Conservation (phyloP, 2,888 invertebrate genomes). For the Oithona nana region DNA sequence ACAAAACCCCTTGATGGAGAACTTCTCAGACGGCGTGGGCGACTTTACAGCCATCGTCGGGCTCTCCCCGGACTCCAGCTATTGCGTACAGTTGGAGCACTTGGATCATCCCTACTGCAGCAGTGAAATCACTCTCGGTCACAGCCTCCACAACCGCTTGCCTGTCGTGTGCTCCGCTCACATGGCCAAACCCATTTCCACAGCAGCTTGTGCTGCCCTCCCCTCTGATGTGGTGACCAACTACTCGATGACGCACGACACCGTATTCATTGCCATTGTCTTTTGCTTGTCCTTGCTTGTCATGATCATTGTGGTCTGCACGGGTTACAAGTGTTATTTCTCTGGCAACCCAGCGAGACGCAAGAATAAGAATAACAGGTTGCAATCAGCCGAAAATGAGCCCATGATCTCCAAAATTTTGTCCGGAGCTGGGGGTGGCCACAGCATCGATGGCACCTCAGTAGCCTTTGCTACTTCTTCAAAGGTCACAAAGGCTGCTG, state of each 20-base stretch:
- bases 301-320: neutral
- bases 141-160: neutral
- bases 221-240: neutral
- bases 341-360: neutral
- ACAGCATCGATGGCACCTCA: no score
- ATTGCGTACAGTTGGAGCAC: neutral
- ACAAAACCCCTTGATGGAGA: neutral
- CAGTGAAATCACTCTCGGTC: neutral
- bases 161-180: neutral
- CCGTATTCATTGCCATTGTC: neutral
- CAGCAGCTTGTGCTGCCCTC: neutral
- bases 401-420: neutral
- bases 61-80: neutral
- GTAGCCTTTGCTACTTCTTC: no score
- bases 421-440: neutral
- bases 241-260: neutral
- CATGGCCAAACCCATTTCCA: neutral
- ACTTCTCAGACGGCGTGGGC: neutral
- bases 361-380: neutral
- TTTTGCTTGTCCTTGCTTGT: neutral
- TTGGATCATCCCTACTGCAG: neutral
- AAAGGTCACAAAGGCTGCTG: no score
- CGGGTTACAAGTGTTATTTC: neutral
- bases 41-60: neutral
- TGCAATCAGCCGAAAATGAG: neutral